These are phyloP conservation scores for Dendrophyllia cribrosa DNA, from an alignment of 64 coral and sea anemone species.

Conservation along the genomic window DNA sequence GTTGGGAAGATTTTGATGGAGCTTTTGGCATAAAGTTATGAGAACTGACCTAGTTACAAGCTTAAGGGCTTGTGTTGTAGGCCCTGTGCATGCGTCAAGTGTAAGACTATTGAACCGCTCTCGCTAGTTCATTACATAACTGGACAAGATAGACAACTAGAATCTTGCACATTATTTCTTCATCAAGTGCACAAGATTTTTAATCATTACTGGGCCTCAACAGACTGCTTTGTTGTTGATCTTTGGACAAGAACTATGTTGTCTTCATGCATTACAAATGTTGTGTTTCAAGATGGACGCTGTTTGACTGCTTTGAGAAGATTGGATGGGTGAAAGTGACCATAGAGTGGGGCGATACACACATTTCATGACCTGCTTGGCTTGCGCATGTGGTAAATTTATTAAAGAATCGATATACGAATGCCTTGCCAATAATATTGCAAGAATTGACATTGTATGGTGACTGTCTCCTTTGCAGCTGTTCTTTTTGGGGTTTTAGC, in stretches of 20 bases:
- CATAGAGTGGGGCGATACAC: background rate
- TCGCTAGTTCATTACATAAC: background rate
- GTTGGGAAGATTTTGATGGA: slow-evolving; percentile 94
- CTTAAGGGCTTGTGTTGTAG: slow-evolving; percentile 10
- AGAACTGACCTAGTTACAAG: slow-evolving; percentile 62
- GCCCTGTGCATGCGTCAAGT: slow-evolving; percentile 13
- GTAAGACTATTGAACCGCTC: background rate
- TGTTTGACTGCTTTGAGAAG: background rate
- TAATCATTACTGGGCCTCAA: background rate
- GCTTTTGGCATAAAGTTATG: slow-evolving; percentile 79
- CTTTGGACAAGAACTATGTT: too few relatives aligned
- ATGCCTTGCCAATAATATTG: background rate
- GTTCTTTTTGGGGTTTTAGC: background rate
- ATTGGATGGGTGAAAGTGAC: background rate
- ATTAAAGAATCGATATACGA: background rate
- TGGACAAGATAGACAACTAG: background rate
- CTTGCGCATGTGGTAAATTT: background rate
- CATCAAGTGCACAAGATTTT: background rate
- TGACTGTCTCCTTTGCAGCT: background rate
- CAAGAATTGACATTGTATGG: background rate
- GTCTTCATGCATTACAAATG: too few relatives aligned
- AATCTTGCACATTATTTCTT: background rate
- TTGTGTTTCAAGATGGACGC: background rate
- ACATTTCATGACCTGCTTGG: background rate
- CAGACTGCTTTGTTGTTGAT: background rate